Evolutionary conservation across 2,888 invertebrate genomes (phyloP).

Genomic region (Meteorus colon): DNA sequence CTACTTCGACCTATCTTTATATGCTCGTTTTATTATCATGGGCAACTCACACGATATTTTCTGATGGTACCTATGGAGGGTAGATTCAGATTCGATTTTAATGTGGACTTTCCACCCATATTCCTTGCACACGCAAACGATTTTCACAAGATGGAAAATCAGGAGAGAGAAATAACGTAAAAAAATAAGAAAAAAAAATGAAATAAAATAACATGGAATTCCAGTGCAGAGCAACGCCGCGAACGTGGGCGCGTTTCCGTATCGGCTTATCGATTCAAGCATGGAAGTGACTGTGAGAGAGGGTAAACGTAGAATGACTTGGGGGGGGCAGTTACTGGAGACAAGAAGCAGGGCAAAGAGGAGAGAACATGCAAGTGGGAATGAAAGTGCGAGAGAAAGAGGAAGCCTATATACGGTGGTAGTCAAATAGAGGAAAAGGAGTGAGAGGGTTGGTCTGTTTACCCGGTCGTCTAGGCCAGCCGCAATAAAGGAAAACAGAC

Average conservation of each 20-base stretch:
- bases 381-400: slow-evolving; percentile 2
- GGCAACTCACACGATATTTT: slow-evolving; percentile 15
- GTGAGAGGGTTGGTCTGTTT: slow-evolving; percentile 54
- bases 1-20: background rate
- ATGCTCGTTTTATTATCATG: slow-evolving; percentile 8
- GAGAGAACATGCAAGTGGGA: slow-evolving; percentile 3
- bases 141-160: background rate
- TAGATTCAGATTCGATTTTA: background rate
- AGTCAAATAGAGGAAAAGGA: background rate
- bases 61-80: slow-evolving; percentile 7
- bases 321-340: background rate
- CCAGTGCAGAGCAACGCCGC: no score
- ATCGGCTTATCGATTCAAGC: slow-evolving; percentile 37
- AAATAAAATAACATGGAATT: background rate
- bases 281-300: background rate
- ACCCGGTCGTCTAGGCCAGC: slow-evolving; percentile 57
- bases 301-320: background rate
- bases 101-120: background rate
- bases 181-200: background rate
- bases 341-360: no score
- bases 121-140: background rate
- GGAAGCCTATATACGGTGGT: background rate
- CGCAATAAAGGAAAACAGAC: slow-evolving; percentile 58
- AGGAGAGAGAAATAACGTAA: background rate
- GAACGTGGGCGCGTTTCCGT: slow-evolving; percentile 21